phyloP scores from a whole-genome alignment of 2,113 vertebrate genomes.

The Neolamprologus cancellatus region DNA sequence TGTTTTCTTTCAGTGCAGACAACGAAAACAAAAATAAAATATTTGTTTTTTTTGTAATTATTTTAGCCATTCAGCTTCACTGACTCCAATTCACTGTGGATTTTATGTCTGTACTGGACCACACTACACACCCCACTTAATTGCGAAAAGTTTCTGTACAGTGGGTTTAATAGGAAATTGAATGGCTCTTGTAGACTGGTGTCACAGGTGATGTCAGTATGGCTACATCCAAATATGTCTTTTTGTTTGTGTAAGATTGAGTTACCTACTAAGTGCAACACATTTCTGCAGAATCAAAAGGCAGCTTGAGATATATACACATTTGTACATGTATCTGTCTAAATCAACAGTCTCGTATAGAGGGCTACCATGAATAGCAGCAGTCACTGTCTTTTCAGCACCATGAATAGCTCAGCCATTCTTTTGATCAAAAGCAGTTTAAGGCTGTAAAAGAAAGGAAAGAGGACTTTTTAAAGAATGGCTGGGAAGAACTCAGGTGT shows the following conservation, averaged over 20 bases:
- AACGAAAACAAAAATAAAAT: neutral
- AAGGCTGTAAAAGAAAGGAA: neutral
- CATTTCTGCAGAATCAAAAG: neutral
- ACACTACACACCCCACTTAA: neutral
- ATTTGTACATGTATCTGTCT: neutral
- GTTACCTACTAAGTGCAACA: neutral
- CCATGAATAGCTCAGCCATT: neutral
- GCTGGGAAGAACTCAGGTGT: neutral
- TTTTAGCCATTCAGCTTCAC: neutral
- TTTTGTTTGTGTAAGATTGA: neutral
- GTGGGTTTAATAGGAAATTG: neutral
- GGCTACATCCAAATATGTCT: neutral
- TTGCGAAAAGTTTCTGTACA: neutral
- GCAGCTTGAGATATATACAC: neutral
- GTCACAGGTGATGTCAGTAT: neutral
- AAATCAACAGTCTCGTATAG: neutral
- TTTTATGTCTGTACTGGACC: neutral
- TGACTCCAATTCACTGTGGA: neutral
- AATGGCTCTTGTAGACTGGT: neutral
- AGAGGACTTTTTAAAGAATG: neutral
- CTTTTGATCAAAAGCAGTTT: neutral
- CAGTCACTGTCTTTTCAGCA: neutral
- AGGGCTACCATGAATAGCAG: neutral
- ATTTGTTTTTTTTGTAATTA: accelerated
- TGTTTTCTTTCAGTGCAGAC: neutral